These are phyloP conservation scores for Eristalis pertinax DNA, from an alignment of 2,888 invertebrate genomes.

Conservation along the genomic window DNA sequence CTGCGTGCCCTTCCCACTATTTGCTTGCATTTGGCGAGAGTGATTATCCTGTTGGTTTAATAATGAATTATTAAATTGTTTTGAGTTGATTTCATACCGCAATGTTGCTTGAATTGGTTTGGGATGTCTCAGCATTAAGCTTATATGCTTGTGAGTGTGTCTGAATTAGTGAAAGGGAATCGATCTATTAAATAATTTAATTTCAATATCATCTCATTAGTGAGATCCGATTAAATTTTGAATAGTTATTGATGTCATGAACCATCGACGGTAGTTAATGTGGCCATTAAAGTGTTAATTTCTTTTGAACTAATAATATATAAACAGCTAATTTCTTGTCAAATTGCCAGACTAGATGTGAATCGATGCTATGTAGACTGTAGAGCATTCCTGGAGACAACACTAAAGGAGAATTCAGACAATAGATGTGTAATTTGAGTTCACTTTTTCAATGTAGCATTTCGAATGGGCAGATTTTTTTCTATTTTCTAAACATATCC, in stretches of 20 bases:
- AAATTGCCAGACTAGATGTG: too few relatives aligned
- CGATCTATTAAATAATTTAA: slow-evolving; percentile 39
- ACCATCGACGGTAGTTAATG: background rate
- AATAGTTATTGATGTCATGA: background rate
- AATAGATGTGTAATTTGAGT: too few relatives aligned
- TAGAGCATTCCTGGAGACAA: too few relatives aligned
- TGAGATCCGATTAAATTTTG: background rate
- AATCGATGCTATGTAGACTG: too few relatives aligned
- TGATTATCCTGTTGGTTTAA: slow-evolving; percentile 45
- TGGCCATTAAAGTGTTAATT: background rate
- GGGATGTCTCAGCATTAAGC: slow-evolving; percentile 1
- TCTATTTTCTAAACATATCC: too few relatives aligned
- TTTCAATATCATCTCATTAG: slow-evolving; percentile 34
- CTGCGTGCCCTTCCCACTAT: background rate
- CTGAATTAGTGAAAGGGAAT: slow-evolving; percentile 12
- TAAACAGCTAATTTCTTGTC: background rate
- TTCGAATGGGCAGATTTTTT: too few relatives aligned
- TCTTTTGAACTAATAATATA: background rate
- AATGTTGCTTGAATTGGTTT: slow-evolving; percentile 9
- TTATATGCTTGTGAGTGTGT: background rate
- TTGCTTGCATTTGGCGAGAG: slow-evolving; percentile 32
- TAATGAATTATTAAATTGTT: slow-evolving; percentile 55
- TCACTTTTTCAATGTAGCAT: too few relatives aligned
- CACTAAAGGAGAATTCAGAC: too few relatives aligned
- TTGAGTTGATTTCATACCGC: slow-evolving; percentile 38